phyloP scores from a whole-genome alignment of 2,888 invertebrate genomes.

The Pedicia rivosa region DNA sequence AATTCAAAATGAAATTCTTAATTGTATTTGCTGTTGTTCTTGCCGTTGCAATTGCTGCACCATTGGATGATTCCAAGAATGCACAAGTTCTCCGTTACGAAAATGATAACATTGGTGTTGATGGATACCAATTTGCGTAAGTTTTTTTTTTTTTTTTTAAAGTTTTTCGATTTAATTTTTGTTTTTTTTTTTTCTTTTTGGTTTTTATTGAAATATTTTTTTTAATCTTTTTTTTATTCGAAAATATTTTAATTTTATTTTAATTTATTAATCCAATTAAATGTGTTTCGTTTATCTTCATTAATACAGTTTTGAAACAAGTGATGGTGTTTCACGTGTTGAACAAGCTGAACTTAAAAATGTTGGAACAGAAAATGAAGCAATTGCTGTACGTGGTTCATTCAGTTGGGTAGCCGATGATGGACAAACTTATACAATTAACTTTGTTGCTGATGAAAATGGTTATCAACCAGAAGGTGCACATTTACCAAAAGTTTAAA shows the following conservation, averaged over 20 bases:
- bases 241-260: too few species aligned
- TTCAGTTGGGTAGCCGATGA: slow-evolving; percentile 39
- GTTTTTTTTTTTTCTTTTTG: too few species aligned
- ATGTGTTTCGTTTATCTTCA: too few species aligned
- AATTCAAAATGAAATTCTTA: slow-evolving; percentile 24
- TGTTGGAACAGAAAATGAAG: slow-evolving; percentile 35
- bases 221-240: too few species aligned
- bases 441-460: slow-evolving; percentile 26
- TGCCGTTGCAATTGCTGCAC: slow-evolving; percentile 21
- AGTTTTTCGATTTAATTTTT: too few species aligned
- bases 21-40: slow-evolving; percentile 21
- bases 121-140: slow-evolving; percentile 36
- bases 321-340: slow-evolving; percentile 35
- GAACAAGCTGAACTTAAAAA: slow-evolving; percentile 37
- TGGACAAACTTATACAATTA: slow-evolving; percentile 40
- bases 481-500: slow-evolving; percentile 29
- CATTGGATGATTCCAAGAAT: slow-evolving; percentile 28
- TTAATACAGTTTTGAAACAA: slow-evolving; percentile 33
- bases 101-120: slow-evolving; percentile 37
- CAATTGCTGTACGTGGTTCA: slow-evolving; percentile 33
- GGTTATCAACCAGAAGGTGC: slow-evolving; percentile 34
- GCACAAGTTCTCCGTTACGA: slow-evolving; percentile 44
- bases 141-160: too few species aligned
- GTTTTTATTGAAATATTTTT: too few species aligned
- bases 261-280: too few species aligned